Evolutionary conservation across 2,888 invertebrate species (phyloP).

Genomic region (Hirtodrosophila trivittata): DNA sequence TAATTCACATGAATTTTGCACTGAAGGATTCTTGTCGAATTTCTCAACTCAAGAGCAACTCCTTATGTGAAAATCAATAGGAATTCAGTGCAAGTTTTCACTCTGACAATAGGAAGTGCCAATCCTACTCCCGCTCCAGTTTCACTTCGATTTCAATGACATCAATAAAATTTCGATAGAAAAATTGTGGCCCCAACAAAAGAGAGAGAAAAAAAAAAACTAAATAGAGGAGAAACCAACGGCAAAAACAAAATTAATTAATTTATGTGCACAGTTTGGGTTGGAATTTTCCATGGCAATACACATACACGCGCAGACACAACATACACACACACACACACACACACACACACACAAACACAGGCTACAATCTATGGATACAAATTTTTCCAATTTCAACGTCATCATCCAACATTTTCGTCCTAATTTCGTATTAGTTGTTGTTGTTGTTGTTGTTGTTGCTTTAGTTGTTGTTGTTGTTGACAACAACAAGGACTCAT

Average conservation of each 20-base stretch:
- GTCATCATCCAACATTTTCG: slow-evolving; percentile 66
- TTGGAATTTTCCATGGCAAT: slow-evolving; percentile 77
- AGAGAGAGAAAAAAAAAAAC: slow-evolving; percentile 18
- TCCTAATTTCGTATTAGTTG: slow-evolving; percentile 56
- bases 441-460: slow-evolving; percentile 7
- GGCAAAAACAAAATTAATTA: slow-evolving; percentile 75
- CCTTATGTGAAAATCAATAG: slow-evolving; percentile 67
- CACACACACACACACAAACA: slow-evolving; percentile 22
- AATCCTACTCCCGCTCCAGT: slow-evolving; percentile 1
- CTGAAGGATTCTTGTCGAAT: slow-evolving; percentile 25
- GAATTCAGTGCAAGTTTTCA: slow-evolving; percentile 54
- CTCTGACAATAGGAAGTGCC: slow-evolving; percentile 22
- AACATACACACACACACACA: slow-evolving; percentile 21
- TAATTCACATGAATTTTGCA: slow-evolving; percentile 20
- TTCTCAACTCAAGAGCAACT: slow-evolving; percentile 18
- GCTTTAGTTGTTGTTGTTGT: slow-evolving; percentile 20
- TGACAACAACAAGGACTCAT: slow-evolving; percentile 64
- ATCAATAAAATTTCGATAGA: slow-evolving; percentile 70
- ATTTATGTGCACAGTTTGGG: slow-evolving; percentile 68
- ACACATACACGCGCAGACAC: slow-evolving; percentile 29
- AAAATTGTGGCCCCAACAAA: slow-evolving; percentile 19
- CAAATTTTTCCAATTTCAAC: slow-evolving; percentile 78
- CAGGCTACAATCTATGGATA: slow-evolving; percentile 64
- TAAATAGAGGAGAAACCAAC: slow-evolving; percentile 32
- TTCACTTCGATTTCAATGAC: slow-evolving; percentile 62